Conservation (phyloP, 2,113 vertebrate species). For the Miniopterus natalensis region DNA sequence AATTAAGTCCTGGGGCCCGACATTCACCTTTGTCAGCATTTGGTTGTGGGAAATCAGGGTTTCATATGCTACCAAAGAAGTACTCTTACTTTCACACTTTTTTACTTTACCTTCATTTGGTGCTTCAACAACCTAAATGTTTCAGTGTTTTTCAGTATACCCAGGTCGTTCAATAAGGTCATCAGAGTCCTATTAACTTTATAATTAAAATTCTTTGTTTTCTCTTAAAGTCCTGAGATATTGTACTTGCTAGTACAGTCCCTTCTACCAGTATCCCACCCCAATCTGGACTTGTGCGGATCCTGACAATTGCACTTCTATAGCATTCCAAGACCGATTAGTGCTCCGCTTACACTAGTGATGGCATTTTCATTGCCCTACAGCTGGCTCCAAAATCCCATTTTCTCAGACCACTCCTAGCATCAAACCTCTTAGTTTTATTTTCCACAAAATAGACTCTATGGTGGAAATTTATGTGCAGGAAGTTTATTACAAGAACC, state of each 20-base stretch:
- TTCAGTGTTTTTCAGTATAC: background rate
- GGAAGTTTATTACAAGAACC: background rate
- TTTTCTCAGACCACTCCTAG: background rate
- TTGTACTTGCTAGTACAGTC: background rate
- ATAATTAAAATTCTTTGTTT: background rate
- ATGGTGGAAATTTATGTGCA: background rate
- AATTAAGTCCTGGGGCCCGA: background rate
- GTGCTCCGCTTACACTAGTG: background rate
- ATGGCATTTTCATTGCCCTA: background rate
- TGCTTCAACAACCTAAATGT: constrained; percentile 14
- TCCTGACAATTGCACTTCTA: background rate
- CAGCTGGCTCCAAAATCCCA: background rate
- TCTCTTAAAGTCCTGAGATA: background rate
- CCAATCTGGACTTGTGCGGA: background rate
- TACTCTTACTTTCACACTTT: background rate
- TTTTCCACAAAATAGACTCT: background rate
- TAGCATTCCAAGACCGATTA: background rate
- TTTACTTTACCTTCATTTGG: background rate
- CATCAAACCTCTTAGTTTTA: background rate
- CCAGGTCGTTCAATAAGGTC: background rate
- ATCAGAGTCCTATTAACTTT: background rate
- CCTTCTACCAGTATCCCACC: background rate
- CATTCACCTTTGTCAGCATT: background rate
- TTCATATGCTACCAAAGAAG: background rate
- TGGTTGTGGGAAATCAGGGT: background rate